phyloP scores from a whole-genome alignment of 1,140 invertebrate genomes.

The Sarcophaga bullata region DNA sequence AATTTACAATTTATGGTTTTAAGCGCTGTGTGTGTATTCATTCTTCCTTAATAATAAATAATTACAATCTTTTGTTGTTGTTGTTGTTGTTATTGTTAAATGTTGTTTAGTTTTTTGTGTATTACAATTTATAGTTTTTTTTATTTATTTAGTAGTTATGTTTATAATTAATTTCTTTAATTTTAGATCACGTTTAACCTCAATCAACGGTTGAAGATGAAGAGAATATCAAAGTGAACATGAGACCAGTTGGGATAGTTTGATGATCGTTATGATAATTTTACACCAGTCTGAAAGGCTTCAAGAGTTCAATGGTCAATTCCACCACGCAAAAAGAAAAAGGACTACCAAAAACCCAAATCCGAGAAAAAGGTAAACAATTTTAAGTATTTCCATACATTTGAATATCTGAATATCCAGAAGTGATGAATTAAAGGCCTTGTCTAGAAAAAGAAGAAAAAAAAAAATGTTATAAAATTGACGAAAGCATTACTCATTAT shows the following conservation, averaged over 20 bases:
- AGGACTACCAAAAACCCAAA: conserved; percentile 48
- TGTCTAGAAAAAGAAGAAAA: no score
- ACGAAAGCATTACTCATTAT: conserved; percentile 11
- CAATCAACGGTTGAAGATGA: conserved; percentile 64
- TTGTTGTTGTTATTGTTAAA: conserved; percentile 4
- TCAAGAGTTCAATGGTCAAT: conserved; percentile 64
- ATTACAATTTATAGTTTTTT: background rate
- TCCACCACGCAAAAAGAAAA: conserved; percentile 64
- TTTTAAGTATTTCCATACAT: background rate
- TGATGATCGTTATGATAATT: conserved; percentile 63
- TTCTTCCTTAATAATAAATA: no score
- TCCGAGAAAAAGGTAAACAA: conserved; percentile 46
- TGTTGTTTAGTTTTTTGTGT: background rate
- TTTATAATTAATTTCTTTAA: background rate
- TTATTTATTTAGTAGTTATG: background rate
- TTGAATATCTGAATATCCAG: background rate
- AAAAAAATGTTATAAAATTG: background rate
- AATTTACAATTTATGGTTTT: conserved; percentile 1
- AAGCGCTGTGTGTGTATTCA: background rate
- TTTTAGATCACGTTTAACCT: conserved; percentile 60
- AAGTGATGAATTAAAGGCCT: no score
- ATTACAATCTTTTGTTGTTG: no score
- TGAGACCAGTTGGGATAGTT: conserved; percentile 64
- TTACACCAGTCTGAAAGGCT: conserved; percentile 61
- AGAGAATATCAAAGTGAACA: conserved; percentile 63